Conservation (phyloP, 1,140 invertebrate genomes). For the Brachionus angularis region DNA sequence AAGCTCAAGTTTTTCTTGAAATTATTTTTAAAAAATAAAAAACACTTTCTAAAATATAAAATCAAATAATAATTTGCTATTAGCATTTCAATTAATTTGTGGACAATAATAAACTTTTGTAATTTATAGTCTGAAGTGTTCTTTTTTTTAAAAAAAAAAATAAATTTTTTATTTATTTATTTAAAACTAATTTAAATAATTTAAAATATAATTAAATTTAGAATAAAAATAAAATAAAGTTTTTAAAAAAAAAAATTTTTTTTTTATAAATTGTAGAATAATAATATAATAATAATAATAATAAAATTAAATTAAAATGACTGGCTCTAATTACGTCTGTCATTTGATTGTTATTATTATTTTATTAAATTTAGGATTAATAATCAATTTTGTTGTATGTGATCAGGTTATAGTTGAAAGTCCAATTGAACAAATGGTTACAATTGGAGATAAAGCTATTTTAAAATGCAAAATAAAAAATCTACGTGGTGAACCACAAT, state of each 20-base stretch:
- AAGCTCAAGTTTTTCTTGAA: too few species aligned
- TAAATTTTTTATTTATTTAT: slow-evolving; percentile 17
- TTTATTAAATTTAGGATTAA: neutral
- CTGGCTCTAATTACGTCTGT: too few species aligned
- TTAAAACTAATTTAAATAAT: too few species aligned
- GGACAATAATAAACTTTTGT: neutral
- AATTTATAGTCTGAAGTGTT: slow-evolving; percentile 29
- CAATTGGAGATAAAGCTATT: slow-evolving; percentile 19
- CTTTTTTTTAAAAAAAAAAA: neutral
- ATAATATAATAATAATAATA: too few species aligned
- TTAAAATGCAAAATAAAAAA: slow-evolving; percentile 24
- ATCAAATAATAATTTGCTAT: too few species aligned
- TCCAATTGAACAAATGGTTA: slow-evolving; percentile 15
- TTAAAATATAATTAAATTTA: too few species aligned
- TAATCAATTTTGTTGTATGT: neutral
- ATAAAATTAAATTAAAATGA: too few species aligned
- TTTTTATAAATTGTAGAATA: slow-evolving; percentile 7
- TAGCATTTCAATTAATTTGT: slow-evolving; percentile 22
- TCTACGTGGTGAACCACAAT: slow-evolving; percentile 32
- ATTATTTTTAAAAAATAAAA: too few species aligned
- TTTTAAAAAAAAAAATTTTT: neutral
- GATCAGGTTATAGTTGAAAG: neutral
- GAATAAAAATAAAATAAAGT: slow-evolving; percentile 4
- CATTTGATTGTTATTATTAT: too few species aligned
- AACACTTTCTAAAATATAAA: too few species aligned